Conservation (phyloP, 2,888 invertebrate species). For the Allolobophora icterica region DNA sequence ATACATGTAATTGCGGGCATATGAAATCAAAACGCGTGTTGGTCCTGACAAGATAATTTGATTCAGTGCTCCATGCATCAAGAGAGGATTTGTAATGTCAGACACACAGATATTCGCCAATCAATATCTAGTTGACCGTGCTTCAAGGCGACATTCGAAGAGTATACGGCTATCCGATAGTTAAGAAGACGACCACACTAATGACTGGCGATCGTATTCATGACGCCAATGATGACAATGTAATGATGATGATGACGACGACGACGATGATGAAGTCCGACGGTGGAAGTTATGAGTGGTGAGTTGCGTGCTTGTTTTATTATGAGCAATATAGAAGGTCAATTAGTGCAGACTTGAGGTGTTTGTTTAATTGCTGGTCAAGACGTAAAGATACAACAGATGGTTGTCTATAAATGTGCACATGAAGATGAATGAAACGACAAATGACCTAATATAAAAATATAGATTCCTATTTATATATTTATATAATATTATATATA, state of each 20-base stretch:
- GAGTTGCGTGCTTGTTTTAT: background rate
- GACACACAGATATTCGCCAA: background rate
- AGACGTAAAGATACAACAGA: background rate
- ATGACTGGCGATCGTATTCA: background rate
- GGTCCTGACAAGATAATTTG: background rate
- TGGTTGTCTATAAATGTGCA: background rate
- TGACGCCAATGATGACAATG: no score
- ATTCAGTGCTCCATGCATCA: background rate
- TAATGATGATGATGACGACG: no score
- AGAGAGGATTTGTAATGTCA: background rate
- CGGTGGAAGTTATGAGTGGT: background rate
- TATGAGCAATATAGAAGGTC: background rate
- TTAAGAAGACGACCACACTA: background rate
- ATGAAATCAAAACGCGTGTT: background rate
- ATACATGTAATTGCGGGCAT: background rate
- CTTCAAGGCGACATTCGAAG: background rate
- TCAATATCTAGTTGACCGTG: background rate
- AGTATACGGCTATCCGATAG: background rate
- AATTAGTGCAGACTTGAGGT: slow-evolving; percentile 3
- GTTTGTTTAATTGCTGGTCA: background rate
- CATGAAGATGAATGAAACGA: no score
- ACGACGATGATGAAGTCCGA: no score
- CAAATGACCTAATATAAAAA: background rate
- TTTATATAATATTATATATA: no score
- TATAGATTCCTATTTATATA: no score